Conservation (phyloP, 1,140 invertebrate species). For the Lepidostoma basale region DNA sequence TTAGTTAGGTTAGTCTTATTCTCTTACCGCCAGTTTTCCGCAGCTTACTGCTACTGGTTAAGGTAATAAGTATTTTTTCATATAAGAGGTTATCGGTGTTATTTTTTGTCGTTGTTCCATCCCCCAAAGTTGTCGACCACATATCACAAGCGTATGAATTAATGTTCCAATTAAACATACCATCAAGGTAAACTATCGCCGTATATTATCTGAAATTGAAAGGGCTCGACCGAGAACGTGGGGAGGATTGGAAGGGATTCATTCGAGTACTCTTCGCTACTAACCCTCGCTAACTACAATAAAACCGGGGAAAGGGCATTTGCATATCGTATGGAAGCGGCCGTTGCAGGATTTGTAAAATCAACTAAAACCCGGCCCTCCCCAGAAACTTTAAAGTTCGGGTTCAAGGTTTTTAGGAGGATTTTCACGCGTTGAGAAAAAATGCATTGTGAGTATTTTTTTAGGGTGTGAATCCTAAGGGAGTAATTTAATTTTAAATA, state of each 20-base stretch:
- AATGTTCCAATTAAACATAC: conserved; percentile 44
- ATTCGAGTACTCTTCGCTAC: conserved; percentile 43
- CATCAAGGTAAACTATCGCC: conserved; percentile 44
- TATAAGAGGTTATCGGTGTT: too few species aligned
- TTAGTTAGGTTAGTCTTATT: too few species aligned
- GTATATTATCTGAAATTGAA: conserved; percentile 42
- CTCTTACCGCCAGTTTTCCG: too few species aligned
- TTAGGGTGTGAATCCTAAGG: background rate
- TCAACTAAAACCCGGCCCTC: conserved; percentile 40
- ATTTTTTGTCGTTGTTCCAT: too few species aligned
- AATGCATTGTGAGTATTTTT: background rate
- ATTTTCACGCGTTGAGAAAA: conserved; percentile 30
- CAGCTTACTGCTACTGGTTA: too few species aligned
- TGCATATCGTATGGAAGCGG: conserved; percentile 46
- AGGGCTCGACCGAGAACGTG: too few species aligned
- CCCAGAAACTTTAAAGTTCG: conserved; percentile 20
- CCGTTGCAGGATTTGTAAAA: conserved; percentile 46
- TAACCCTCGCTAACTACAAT: conserved; percentile 31
- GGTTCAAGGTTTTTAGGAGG: conserved; percentile 18
- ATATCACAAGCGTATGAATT: conserved; percentile 42
- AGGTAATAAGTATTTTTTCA: too few species aligned
- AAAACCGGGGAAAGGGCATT: conserved; percentile 38
- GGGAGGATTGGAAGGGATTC: conserved; percentile 10
- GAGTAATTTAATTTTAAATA: background rate
- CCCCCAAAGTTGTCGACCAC: conserved; percentile 9